phyloP scores from a whole-genome alignment of 1,140 invertebrate species.

The Steinernema khuongi region DNA sequence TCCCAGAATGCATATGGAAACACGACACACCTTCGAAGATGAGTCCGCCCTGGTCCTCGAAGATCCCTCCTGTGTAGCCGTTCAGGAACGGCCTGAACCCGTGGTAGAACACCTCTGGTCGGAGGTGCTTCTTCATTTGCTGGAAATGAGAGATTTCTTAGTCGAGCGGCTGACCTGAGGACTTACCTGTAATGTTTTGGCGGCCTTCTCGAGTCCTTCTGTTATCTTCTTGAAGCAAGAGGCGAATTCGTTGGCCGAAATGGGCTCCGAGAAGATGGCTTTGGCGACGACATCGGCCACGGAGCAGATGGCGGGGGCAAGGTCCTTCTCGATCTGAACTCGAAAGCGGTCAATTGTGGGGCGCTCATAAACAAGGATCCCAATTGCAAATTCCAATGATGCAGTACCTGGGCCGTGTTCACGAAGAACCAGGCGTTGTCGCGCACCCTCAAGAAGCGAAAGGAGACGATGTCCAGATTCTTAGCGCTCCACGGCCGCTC shows the following conservation, averaged over 20 bases:
- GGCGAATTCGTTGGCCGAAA: background rate
- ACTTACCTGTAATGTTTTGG: background rate
- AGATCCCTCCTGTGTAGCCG: background rate
- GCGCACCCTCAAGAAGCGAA: background rate
- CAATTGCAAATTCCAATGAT: background rate
- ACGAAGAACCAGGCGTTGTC: conserved; percentile 16
- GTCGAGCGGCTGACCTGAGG: background rate
- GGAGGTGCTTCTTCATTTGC: background rate
- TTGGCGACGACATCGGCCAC: background rate
- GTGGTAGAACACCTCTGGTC: conserved; percentile 18
- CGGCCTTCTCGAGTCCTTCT: background rate
- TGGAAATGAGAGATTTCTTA: background rate
- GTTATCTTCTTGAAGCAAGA: background rate
- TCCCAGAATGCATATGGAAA: background rate
- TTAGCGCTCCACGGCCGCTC: background rate
- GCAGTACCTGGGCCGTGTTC: conserved; percentile 15
- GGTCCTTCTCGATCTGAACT: background rate
- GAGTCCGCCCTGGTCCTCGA: background rate
- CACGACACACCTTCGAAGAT: background rate
- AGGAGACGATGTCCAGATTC: conserved; percentile 1
- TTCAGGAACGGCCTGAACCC: background rate
- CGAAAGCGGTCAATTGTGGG: too few relatives aligned
- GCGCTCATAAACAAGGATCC: background rate
- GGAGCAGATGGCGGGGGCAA: background rate
- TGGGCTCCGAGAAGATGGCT: background rate